phyloP scores from a whole-genome alignment of 2,797 vertebrate genomes.

The Sebastolobus altivelis region DNA sequence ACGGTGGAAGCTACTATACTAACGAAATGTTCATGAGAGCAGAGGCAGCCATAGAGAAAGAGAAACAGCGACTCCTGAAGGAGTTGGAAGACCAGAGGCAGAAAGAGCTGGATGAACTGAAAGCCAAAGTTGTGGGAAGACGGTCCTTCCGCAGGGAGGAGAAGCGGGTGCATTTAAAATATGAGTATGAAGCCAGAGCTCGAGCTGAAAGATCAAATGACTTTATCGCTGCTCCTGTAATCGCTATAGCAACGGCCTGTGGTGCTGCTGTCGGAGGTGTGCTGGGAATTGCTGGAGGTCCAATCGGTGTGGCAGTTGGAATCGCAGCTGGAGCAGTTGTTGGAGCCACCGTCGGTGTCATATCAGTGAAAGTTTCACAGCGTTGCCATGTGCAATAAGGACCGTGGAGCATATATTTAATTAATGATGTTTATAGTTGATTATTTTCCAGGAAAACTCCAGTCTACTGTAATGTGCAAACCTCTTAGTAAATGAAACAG shows the following conservation, averaged over 20 bases:
- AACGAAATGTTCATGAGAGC: conserved; percentile 63
- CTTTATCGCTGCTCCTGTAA: conserved; percentile 15
- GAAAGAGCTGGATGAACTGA: conserved; percentile 45
- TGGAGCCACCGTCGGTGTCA: conserved; percentile 43
- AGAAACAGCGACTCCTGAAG: conserved; percentile 51
- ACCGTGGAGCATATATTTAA: background rate
- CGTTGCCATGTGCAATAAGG: conserved; percentile 55
- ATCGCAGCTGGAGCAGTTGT: conserved; percentile 56
- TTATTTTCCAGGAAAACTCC: background rate
- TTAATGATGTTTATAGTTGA: background rate
- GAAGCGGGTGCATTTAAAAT: conserved; percentile 28
- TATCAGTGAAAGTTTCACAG: conserved; percentile 40
- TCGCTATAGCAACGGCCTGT: conserved; percentile 24
- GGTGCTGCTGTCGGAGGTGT: conserved; percentile 57
- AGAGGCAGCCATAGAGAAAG: conserved; percentile 61
- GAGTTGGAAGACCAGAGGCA: conserved; percentile 38
- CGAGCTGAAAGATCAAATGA: conserved; percentile 55
- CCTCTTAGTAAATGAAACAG: no score
- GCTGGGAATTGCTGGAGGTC: conserved; percentile 50
- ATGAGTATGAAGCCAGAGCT: conserved; percentile 45
- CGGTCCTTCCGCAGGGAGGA: conserved; percentile 13
- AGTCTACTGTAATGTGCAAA: no score
- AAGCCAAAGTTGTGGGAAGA: conserved; percentile 1
- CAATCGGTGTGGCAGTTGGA: conserved; percentile 49
- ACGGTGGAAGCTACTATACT: conserved; percentile 53